Base-by-base conservation (phyloP, 2,113 vertebrate species). In the Crotalus horridus region DNA sequence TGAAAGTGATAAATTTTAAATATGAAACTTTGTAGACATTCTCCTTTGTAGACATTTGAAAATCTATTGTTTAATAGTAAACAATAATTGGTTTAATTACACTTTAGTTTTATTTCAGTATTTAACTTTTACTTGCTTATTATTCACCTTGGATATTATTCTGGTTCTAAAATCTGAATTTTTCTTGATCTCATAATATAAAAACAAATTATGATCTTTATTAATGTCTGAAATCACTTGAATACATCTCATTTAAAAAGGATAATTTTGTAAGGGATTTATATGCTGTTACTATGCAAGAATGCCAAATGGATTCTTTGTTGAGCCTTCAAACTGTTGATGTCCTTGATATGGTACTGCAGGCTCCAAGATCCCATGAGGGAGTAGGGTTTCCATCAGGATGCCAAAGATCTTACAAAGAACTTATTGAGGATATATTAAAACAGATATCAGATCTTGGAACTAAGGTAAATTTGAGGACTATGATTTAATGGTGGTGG, bases 371-470 rank as follows among this genome's bases (percentile, higher is more conserved):
- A 90, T 98, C 98, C 94, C 98, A 97, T 88, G 98, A 99, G 39
- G 99, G 98, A 4, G 98, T 99, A 74, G 99, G 99, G 94, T 97
- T 99, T 93, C 98, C 99, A 55, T 98, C 99, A 54, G 98, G 99
- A 94, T 97, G 98, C 94, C 98, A 98, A 88, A 96, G 96, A 95
- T 94, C 96, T 94, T 97, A 98, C 93, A 97, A 98, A 93, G 97
- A 96, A 23, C 96, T 98, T 95, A 99, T 99, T 97, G 98, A 98
- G 95, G 98, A 99, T 95, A 96, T 99, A 5, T 96, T 99, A 95
- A 98, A 98, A 96, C 98, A 99, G 95, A 98, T 98, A 98, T 99
- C 99, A 93, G 99, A 98, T 96, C 98, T 99, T 94, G 97, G 98
- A 96, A 98, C 99, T 91, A 98, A 99, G 99, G 99, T 99, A 97